Evolutionary conservation across 2,888 invertebrate species (phyloP), one percentile per base, ranked within the genome.

Genomic region (Chymomyza fuscimana): DNA sequence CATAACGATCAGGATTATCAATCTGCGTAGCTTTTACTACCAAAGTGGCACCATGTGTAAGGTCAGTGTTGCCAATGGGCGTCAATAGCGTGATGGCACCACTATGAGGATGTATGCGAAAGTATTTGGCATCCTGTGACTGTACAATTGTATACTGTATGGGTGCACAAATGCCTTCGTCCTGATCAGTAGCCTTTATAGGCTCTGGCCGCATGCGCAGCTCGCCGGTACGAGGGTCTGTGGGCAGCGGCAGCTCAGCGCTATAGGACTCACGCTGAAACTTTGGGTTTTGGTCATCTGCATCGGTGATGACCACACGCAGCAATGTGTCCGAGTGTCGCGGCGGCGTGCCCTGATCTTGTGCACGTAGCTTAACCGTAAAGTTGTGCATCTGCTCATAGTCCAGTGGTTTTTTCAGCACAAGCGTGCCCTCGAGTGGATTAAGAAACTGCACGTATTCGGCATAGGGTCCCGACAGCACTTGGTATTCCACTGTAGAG

Each of bases 221-320:
- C 51, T 94, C 92, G 0, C 94, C 91, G 0, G 91, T 89, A 4
- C 89, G 82, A 0, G 90, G 93, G 64, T 94, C 93, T 9, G 94
- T 93, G 0, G 96, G 95, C 67, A 97, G 86, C 6, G 96, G 95
- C 67, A 97, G 86, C 7, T 94, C 92, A 0, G 96, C 94, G 56
- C 94, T 94, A 89, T 96, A 96, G 74, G 96, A 94, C 60, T 97
- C 96, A 74, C 95, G 94, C 9, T 93, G 89, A 90, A 97, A 97
- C 83, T 94, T 94, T 0, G 97, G 97, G 93, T 97, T 97, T 92
- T 97, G 97, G 91, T 97, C 97, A 87, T 97, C 97, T 0, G 97
- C 97, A 90, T 97, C 97, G 25, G 96, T 94, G 58, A 97, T 95
- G 74, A 95, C 94, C 0, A 98, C 95, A 4, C 94, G 93, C 4